phyloP scores from a whole-genome alignment of 2,888 invertebrate species.

The Xestoiulus laeticollis region DNA sequence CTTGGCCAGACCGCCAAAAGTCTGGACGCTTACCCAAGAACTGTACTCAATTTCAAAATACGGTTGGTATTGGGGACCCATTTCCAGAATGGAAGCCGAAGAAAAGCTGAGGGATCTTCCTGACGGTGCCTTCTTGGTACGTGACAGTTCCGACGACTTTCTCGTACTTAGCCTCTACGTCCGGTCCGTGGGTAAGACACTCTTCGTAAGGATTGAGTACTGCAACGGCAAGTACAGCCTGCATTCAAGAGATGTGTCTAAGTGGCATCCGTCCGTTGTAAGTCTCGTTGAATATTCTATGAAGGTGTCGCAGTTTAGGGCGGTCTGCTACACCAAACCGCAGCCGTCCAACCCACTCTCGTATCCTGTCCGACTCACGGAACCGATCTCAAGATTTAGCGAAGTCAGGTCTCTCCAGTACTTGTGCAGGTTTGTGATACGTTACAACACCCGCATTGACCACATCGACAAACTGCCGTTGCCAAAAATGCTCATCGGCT shows the following conservation, averaged over 20 bases:
- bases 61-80: conserved; percentile 51
- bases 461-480: conserved; percentile 28
- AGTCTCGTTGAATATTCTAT: conserved; percentile 40
- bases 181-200: conserved; percentile 30
- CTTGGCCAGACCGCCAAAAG: background rate
- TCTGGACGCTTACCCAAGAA: background rate
- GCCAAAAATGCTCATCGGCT: conserved; percentile 23
- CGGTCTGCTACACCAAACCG: conserved; percentile 45
- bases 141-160: conserved; percentile 48
- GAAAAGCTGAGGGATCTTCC: background rate
- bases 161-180: conserved; percentile 35
- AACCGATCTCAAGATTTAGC: conserved; percentile 32
- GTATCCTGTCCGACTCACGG: conserved; percentile 45
- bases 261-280: conserved; percentile 44
- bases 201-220: conserved; percentile 40
- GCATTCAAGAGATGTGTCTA: conserved; percentile 5
- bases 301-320: conserved; percentile 36
- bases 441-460: conserved; percentile 42
- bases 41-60: conserved; percentile 11
- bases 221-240: conserved; percentile 36
- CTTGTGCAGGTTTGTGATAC: conserved; percentile 44
- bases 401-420: conserved; percentile 47
- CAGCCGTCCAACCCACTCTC: background rate
- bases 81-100: conserved; percentile 42
- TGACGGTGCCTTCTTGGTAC: conserved; percentile 44